Evolutionary conservation across 2,797 vertebrate species (phyloP).

Genomic region (Micrastur ruficollis): DNA sequence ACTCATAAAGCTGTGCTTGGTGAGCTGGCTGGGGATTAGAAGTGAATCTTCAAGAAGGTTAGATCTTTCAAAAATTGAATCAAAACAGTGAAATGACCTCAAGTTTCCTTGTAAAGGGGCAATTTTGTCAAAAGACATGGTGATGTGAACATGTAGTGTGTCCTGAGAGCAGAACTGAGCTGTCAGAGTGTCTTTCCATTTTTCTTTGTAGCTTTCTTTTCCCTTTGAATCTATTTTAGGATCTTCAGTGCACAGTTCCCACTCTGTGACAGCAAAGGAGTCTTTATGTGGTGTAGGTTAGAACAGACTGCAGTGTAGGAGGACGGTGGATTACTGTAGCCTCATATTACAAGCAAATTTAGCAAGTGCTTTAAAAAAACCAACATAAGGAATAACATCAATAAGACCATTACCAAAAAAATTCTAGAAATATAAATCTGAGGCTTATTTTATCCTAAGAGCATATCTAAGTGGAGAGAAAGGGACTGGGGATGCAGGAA

Average conservation of each 20-base stretch:
- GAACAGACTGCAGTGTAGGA: slow-evolving; percentile 59
- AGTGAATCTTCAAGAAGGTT: neutral
- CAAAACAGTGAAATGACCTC: neutral
- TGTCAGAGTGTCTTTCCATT: neutral
- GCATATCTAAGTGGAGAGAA: neutral
- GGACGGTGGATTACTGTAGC: slow-evolving; percentile 24
- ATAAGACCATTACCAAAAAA: neutral
- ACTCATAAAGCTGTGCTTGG: neutral
- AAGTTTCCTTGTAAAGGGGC: neutral
- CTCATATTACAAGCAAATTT: slow-evolving; percentile 26
- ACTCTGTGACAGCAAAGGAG: slow-evolving; percentile 6
- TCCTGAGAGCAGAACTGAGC: neutral
- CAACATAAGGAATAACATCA: slow-evolving; percentile 21
- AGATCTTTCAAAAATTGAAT: neutral
- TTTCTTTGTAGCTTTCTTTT: neutral
- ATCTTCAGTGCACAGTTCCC: neutral
- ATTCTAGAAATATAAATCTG: neutral
- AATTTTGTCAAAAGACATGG: neutral
- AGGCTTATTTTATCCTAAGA: neutral
- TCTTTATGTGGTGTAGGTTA: slow-evolving; percentile 12
- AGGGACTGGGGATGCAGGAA: neutral
- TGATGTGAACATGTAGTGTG: neutral
- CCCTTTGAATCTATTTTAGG: slow-evolving; percentile 40
- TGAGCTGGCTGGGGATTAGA: neutral
- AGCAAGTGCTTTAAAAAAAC: slow-evolving; percentile 52